Conservation (phyloP, 2,113 vertebrate species). For the Ptilonorhynchus violaceus region DNA sequence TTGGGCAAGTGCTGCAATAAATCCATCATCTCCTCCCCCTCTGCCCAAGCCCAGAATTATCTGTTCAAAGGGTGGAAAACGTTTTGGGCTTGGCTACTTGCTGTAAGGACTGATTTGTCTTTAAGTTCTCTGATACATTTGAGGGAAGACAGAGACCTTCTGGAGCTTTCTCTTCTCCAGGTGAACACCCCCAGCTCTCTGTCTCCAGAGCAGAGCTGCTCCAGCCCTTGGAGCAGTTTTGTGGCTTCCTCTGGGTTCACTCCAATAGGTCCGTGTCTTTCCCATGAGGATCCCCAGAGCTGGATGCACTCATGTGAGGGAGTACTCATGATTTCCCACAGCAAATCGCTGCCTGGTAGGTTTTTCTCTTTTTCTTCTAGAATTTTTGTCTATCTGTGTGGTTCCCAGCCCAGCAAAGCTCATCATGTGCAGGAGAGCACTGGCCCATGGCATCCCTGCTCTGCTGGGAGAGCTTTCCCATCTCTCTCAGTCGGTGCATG, state of each 20-base stretch:
- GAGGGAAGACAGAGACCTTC: neutral
- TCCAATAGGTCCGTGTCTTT: neutral
- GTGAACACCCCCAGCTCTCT: no score
- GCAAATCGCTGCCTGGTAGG: neutral
- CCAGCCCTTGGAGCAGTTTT: neutral
- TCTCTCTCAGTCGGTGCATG: neutral
- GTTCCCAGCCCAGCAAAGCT: neutral
- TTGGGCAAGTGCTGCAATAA: neutral
- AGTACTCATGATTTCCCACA: neutral
- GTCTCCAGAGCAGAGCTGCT: neutral
- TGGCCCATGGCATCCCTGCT: neutral
- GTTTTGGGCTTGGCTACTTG: neutral
- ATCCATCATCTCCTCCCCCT: neutral
- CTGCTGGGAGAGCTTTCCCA: neutral
- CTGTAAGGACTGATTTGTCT: neutral
- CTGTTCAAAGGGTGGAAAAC: neutral
- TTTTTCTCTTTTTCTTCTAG: neutral
- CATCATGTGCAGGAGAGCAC: neutral
- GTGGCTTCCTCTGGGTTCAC: neutral
- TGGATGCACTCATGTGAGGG: neutral
- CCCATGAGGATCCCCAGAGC: neutral
- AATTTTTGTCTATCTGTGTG: neutral
- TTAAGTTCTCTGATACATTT: neutral
- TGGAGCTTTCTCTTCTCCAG: neutral
- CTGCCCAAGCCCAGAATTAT: neutral